phyloP scores from a whole-genome alignment of 2,888 invertebrate species.

The Scaptomyza reducta region DNA sequence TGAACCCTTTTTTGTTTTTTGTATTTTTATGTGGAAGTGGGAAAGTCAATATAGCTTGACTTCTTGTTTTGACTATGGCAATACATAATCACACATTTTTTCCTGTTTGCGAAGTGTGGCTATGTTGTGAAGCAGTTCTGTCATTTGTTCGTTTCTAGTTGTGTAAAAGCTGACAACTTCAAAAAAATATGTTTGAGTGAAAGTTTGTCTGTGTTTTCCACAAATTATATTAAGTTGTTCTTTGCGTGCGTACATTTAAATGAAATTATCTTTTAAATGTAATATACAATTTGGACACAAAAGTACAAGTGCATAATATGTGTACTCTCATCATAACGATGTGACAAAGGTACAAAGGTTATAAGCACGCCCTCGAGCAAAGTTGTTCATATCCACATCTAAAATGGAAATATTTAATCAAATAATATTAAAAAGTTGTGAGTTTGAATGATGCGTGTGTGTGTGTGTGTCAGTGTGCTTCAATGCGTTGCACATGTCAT shows the following conservation, averaged over 20 bases:
- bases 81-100: constrained; percentile 11
- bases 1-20: too few species aligned
- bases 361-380: neutral
- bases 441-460: neutral
- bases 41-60: too few species aligned
- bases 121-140: too few species aligned
- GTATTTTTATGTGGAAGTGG: too few species aligned
- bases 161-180: too few species aligned
- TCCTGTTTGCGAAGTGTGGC: too few species aligned
- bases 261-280: neutral
- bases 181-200: too few species aligned
- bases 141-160: too few species aligned
- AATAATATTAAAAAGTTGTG: neutral
- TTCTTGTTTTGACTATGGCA: neutral
- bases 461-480: neutral
- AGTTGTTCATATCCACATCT: neutral
- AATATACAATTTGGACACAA: neutral
- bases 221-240: neutral
- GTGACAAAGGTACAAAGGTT: neutral
- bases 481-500: constrained; percentile 1
- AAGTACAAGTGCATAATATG: neutral
- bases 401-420: neutral
- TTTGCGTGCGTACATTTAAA: neutral
- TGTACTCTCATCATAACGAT: neutral
- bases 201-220: too few species aligned